Evolutionary conservation across 2,113 vertebrate genomes (phyloP).

Genomic region (Polypterus senegalus): DNA sequence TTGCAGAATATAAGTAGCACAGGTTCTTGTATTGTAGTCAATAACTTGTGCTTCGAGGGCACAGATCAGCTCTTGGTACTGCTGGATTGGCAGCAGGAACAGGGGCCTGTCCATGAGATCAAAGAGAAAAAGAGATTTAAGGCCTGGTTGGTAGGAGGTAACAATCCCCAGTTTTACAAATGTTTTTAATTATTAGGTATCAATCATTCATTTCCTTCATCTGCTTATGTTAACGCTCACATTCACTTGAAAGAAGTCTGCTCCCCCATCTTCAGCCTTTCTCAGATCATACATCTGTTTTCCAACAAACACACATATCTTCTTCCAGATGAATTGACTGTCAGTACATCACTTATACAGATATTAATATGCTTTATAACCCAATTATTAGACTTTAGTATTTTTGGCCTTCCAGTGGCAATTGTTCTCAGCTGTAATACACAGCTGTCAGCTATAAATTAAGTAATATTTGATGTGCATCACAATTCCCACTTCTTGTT

Average conservation of each 20-base stretch:
- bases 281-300: slow-evolving; percentile 43
- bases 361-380: slow-evolving; percentile 43
- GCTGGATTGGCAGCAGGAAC: slow-evolving; percentile 67
- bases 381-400: slow-evolving; percentile 44
- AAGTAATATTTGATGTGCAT: slow-evolving; percentile 12
- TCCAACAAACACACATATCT: slow-evolving; percentile 37
- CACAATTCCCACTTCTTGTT: neutral
- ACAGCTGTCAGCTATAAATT: slow-evolving; percentile 36
- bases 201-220: slow-evolving; percentile 54
- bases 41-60: slow-evolving; percentile 68
- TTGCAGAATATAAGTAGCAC: slow-evolving; percentile 76
- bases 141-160: slow-evolving; percentile 35
- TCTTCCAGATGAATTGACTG: slow-evolving; percentile 32
- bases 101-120: slow-evolving; percentile 55
- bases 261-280: slow-evolving; percentile 29
- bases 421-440: slow-evolving; percentile 26
- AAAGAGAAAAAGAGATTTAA: slow-evolving; percentile 52
- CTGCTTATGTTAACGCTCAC: slow-evolving; percentile 21
- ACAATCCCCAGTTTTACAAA: slow-evolving; percentile 46
- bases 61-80: slow-evolving; percentile 65
- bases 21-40: slow-evolving; percentile 74
- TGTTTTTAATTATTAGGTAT: slow-evolving; percentile 64
- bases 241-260: slow-evolving; percentile 26
- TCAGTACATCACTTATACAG: slow-evolving; percentile 39
- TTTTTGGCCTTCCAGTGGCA: slow-evolving; percentile 34